A percentile compares a stretch with the other conserved stretches of the same genome.
phyloP scores from a whole-genome alignment of 1,140 invertebrate species.

The Drosophila nebulosa region DNA sequence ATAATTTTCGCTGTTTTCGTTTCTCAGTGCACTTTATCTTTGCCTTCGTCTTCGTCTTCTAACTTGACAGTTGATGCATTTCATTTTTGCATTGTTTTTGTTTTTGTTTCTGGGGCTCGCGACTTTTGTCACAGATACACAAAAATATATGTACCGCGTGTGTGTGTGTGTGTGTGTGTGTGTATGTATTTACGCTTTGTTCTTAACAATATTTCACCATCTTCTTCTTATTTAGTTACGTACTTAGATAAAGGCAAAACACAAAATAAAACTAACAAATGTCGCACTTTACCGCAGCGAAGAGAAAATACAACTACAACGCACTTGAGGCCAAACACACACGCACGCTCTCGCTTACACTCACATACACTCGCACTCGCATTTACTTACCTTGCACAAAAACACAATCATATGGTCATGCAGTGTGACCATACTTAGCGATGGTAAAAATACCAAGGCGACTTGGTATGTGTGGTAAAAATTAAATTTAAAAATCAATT shows the following conservation, averaged over 20 bases:
- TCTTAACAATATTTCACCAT: background rate
- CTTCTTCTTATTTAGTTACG: background rate
- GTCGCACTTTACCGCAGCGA: background rate
- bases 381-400: background rate
- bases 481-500: background rate
- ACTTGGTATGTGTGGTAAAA: background rate
- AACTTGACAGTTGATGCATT: slow-evolving; percentile 1
- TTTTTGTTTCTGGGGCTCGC: slow-evolving; percentile 12
- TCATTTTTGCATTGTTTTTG: slow-evolving; percentile 16
- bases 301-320: background rate
- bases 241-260: background rate
- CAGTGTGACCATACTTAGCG: background rate
- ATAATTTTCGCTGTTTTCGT: slow-evolving; percentile 18
- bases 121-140: slow-evolving; percentile 10
- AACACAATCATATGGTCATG: background rate
- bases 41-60: background rate
- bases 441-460: background rate
- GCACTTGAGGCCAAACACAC: background rate
- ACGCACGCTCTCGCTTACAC: no score
- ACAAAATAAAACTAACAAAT: background rate
- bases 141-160: background rate
- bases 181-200: background rate
- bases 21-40: background rate
- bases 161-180: background rate
- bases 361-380: background rate